Conservation (phyloP, 2,113 vertebrate species). For the Elephantulus edwardii region DNA sequence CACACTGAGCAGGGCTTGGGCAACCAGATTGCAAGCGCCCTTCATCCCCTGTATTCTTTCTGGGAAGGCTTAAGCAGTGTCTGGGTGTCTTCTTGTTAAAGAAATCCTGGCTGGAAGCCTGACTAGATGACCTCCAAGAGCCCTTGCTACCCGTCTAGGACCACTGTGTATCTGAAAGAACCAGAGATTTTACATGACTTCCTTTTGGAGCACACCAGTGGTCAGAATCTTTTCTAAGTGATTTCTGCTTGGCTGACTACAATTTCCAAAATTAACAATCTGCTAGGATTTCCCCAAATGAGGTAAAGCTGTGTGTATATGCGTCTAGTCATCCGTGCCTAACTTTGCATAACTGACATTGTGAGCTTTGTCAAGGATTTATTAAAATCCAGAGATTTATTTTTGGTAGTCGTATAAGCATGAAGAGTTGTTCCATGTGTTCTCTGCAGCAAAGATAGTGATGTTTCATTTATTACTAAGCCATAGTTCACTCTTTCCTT, state of each 20-base stretch:
- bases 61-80: neutral
- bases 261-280: conserved; percentile 52
- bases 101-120: neutral
- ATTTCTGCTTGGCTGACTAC: conserved; percentile 53
- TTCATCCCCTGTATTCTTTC: neutral
- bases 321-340: conserved; percentile 31
- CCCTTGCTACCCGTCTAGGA: neutral
- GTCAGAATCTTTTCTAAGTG: conserved; percentile 13
- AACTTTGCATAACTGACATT: neutral
- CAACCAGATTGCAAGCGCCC: neutral
- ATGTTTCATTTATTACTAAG: conserved; percentile 52
- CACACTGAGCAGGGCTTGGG: neutral
- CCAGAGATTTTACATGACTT: neutral
- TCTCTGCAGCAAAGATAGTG: conserved; percentile 47
- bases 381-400: conserved; percentile 63
- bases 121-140: neutral
- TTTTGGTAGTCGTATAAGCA: conserved; percentile 46
- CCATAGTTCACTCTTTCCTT: neutral
- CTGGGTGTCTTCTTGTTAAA: neutral
- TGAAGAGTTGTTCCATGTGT: conserved; percentile 55
- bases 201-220: neutral
- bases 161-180: neutral
- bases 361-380: conserved; percentile 36
- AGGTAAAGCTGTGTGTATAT: conserved; percentile 24
- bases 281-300: conserved; percentile 55